phyloP scores from a whole-genome alignment of 2,888 invertebrate species.

The Aspidiotus rigidus region DNA sequence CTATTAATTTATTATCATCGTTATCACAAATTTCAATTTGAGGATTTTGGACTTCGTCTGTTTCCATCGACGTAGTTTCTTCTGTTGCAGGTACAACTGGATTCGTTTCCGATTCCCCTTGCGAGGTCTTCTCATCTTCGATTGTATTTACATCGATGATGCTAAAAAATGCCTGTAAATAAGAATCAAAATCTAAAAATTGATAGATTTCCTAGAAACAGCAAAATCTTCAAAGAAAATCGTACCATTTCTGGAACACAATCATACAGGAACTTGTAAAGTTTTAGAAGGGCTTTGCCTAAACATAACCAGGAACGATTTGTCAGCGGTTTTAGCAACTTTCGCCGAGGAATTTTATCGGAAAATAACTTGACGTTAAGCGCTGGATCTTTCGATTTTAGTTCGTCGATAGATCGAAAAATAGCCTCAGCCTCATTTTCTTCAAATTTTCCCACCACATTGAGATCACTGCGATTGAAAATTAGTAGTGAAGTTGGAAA shows the following conservation, averaged over 20 bases:
- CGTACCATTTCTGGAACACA: not conserved
- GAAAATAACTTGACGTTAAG: conserved; percentile 8
- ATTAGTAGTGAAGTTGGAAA: not conserved
- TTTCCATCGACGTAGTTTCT: not conserved
- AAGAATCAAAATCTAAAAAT: conserved; percentile 7
- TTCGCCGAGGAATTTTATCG: conserved; percentile 9
- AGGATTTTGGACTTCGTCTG: not conserved
- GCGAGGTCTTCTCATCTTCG: not conserved
- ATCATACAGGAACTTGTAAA: conserved; percentile 31
- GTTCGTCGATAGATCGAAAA: conserved; percentile 28
- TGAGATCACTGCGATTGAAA: not conserved
- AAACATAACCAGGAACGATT: conserved; percentile 28
- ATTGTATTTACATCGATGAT: not conserved
- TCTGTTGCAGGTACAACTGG: not conserved
- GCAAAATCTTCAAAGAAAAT: not conserved
- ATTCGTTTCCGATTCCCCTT: not conserved
- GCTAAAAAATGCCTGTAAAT: not conserved
- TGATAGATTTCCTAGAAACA: not conserved
- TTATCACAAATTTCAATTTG: conserved; percentile 7
- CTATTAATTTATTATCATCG: conserved; percentile 12
- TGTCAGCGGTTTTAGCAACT: conserved; percentile 25
- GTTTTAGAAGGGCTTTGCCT: conserved; percentile 34
- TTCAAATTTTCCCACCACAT: not conserved
- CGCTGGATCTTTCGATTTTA: conserved; percentile 29
- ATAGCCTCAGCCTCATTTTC: conserved; percentile 15